Base-by-base conservation (phyloP, 2,888 invertebrate genomes). In the Arrhopalites spinosus region DNA sequence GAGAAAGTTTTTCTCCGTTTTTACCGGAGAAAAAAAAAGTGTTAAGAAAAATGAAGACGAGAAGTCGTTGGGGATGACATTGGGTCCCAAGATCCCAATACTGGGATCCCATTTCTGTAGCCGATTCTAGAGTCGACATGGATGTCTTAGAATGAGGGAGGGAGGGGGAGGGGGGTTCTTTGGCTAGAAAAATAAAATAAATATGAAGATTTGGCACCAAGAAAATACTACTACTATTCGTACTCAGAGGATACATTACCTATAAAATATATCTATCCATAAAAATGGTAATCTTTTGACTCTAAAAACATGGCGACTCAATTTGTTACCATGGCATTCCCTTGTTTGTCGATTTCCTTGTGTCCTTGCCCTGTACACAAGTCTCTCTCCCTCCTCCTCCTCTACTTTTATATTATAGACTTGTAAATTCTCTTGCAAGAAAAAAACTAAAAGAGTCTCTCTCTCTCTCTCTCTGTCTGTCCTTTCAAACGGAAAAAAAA, bases 51-150 rank as follows among this genome's bases (percentile, higher is more conserved):
- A 77, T 72, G 70, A 77, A 74, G 77, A 77, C 69, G 71, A 68
- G 69, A 63, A 73, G 61, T 73, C 66, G 66, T 63, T 63, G 27
- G 63, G 69, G 71, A 43, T 47, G 66, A 53, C 27, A 17, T 63
- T 45, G 47, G 72, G 75, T 69, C 77, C 75, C 77, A 64, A 72
- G 72, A 75, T 77, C 75, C 77, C 77, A 68, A 72, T 72, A 67
- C 66, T 69, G 77, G 74, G 77, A 77, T 77, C 77, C 70, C 77
- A 77, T 77, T 75, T 74, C 74, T 73, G 2, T 66, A 8, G 11
- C 36, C 43, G 68, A 68, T 68, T 13, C 45, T 3, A 7, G 36
- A 7, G 11, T 36, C 36, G 3, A 68, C 45, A 47, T 68, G 27
- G 13, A 20, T 30, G 23, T 8, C n/a, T 11, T 13, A 29, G 63